phyloP scores from a whole-genome alignment of 2,797 vertebrate species.

The Takifugu rubripes region DNA sequence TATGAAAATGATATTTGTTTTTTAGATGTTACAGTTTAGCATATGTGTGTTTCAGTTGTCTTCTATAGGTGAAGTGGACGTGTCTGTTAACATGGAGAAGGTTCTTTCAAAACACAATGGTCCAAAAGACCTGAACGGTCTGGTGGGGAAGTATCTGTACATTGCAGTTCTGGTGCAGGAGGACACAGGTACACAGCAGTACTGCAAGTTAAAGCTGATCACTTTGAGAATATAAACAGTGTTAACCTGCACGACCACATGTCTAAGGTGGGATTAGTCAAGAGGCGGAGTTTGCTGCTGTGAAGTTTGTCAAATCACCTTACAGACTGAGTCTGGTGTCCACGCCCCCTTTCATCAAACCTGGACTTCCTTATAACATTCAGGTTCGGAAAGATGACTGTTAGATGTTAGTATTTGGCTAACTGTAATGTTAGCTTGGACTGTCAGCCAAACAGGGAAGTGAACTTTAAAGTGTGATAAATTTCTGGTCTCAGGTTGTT shows the following conservation, averaged over 20 bases:
- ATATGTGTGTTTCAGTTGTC: slow-evolving; percentile 40
- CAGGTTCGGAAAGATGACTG: slow-evolving; percentile 65
- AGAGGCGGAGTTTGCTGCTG: slow-evolving; percentile 79
- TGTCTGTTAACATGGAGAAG: slow-evolving; percentile 73
- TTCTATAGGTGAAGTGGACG: slow-evolving; percentile 61
- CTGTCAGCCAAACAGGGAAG: neutral
- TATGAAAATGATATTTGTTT: neutral
- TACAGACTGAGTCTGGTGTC: slow-evolving; percentile 83
- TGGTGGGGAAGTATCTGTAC: slow-evolving; percentile 79
- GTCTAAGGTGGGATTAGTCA: slow-evolving; percentile 83
- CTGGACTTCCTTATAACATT: slow-evolving; percentile 84
- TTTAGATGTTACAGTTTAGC: neutral
- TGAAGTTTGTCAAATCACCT: slow-evolving; percentile 82
- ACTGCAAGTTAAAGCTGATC: neutral
- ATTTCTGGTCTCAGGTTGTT: slow-evolving; percentile 72
- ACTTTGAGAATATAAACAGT: neutral
- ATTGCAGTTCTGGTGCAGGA: slow-evolving; percentile 81
- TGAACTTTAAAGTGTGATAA: neutral
- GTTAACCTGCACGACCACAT: neutral
- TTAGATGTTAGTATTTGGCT: neutral
- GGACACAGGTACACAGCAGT: slow-evolving; percentile 64
- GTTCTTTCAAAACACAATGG: slow-evolving; percentile 63
- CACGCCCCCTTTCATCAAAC: slow-evolving; percentile 90
- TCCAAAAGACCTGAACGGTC: slow-evolving; percentile 63
- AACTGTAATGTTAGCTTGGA: neutral